Conservation (phyloP, 2,888 invertebrate genomes). For the Drosophila tripunctata region DNA sequence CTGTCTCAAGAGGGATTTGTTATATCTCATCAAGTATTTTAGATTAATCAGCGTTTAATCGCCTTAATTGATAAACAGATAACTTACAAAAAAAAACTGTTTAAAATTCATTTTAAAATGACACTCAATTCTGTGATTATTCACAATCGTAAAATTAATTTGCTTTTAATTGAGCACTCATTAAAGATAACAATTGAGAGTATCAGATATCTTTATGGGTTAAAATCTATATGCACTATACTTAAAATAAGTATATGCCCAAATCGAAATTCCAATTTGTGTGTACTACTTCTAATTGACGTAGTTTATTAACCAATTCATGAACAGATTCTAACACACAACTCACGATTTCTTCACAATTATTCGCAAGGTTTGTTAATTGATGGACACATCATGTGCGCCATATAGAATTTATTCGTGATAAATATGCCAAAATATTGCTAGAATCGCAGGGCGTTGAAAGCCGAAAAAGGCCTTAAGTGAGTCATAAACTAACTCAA, state of each 20-base stretch:
- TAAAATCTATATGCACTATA: neutral
- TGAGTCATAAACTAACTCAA: neutral
- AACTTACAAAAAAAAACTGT: neutral
- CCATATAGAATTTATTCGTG: slow-evolving; percentile 4
- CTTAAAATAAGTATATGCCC: neutral
- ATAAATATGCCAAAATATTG: slow-evolving; percentile 24
- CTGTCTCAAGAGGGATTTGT: neutral
- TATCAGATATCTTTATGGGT: slow-evolving; percentile 26
- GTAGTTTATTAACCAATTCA: slow-evolving; percentile 61
- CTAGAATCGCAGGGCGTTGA: neutral
- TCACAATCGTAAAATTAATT: slow-evolving; percentile 32
- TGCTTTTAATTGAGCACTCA: slow-evolving; percentile 26
- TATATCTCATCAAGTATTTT: neutral
- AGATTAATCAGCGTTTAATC: no score
- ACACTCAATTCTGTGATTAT: slow-evolving; percentile 9
- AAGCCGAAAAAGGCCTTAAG: neutral
- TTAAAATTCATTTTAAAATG: slow-evolving; percentile 3
- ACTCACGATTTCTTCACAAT: slow-evolving; percentile 42
- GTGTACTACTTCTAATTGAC: slow-evolving; percentile 51
- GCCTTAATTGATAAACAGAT: slow-evolving; percentile 4
- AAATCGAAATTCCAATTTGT: slow-evolving; percentile 11
- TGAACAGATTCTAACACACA: slow-evolving; percentile 43
- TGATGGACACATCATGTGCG: slow-evolving; percentile 25
- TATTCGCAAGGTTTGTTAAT: slow-evolving; percentile 37
- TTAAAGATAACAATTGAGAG: slow-evolving; percentile 21